phyloP scores from a whole-genome alignment of 2,888 invertebrate species.

The Drosophila fungiperda region DNA sequence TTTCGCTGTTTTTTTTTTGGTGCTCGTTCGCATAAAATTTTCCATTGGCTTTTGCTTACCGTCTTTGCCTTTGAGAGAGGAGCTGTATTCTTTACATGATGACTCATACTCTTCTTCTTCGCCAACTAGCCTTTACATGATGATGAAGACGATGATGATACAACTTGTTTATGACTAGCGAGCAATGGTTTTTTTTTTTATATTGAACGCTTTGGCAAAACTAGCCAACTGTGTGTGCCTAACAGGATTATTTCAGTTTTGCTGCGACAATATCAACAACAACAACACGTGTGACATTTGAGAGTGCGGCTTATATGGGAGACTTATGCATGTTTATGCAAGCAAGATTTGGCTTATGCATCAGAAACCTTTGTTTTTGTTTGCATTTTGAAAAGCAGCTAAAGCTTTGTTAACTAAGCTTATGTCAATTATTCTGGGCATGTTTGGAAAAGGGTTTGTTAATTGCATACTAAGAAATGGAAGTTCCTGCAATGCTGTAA shows the following conservation, averaged over 20 bases:
- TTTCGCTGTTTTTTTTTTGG: constrained; percentile 5
- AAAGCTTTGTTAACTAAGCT: neutral
- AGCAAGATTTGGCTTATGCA: neutral
- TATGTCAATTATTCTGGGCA: neutral
- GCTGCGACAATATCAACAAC: neutral
- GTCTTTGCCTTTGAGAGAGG: constrained; percentile 15
- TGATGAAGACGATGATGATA: constrained; percentile 25
- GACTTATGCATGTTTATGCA: neutral
- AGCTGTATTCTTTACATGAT: constrained; percentile 43
- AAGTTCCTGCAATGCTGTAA: neutral
- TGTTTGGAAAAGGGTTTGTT: neutral
- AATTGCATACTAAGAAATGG: neutral
- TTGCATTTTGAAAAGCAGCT: neutral
- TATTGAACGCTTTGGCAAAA: constrained; percentile 1
- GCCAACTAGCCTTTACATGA: constrained; percentile 21
- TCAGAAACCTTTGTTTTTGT: neutral
- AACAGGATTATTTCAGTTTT: constrained; percentile 27
- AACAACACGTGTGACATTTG: neutral
- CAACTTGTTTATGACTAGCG: constrained; percentile 29
- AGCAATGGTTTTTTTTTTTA: neutral
- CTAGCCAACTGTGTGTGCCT: constrained; percentile 14
- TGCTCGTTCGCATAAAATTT: constrained; percentile 50
- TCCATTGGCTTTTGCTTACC: constrained; percentile 60
- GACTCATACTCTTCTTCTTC: constrained; percentile 35
- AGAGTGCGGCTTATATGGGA: constrained; percentile 4